Percentiles rank a stretch among this genome's conserved stretches.
Conservation (phyloP, 2,797 vertebrate species). For the Esox masquinongy region DNA sequence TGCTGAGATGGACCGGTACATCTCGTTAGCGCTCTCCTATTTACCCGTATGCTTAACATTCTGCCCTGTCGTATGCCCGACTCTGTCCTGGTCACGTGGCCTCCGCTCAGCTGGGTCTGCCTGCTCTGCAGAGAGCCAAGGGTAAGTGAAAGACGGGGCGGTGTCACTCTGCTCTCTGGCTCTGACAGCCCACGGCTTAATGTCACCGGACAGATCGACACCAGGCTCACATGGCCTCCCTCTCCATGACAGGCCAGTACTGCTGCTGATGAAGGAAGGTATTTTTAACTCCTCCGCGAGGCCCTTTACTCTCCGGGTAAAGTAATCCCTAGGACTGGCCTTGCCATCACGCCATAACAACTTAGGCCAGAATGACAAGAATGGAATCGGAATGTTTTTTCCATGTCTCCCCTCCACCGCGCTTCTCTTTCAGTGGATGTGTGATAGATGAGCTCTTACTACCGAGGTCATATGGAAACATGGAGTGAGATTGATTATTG, state of each 20-base stretch:
- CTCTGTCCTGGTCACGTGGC: constrained; percentile 14
- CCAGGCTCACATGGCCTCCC: constrained; percentile 50
- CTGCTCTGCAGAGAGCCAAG: constrained; percentile 17
- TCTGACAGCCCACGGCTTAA: constrained; percentile 14
- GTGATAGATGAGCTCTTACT: not conserved
- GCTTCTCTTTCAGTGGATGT: not conserved
- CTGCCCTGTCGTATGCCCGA: not conserved
- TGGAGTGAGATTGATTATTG: not conserved
- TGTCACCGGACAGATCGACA: constrained; percentile 58
- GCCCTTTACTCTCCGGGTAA: constrained; percentile 34
- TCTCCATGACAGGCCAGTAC: constrained; percentile 54
- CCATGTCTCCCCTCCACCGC: not conserved
- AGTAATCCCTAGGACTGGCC: constrained; percentile 30
- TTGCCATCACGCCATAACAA: constrained; percentile 28
- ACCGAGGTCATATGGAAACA: not conserved
- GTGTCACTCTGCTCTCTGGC: constrained; percentile 49
- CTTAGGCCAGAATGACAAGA: constrained; percentile 7
- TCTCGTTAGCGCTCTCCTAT: constrained; percentile 35
- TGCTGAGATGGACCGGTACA: constrained; percentile 44
- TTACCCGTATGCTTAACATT: not conserved
- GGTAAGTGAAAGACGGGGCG: constrained; percentile 51
- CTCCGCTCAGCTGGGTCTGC: not conserved
- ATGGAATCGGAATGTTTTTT: not conserved
- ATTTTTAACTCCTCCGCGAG: constrained; percentile 54
- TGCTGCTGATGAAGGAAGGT: constrained; percentile 54